phyloP scores from a whole-genome alignment of 2,888 invertebrate species.

The Ormyrus thymus region DNA sequence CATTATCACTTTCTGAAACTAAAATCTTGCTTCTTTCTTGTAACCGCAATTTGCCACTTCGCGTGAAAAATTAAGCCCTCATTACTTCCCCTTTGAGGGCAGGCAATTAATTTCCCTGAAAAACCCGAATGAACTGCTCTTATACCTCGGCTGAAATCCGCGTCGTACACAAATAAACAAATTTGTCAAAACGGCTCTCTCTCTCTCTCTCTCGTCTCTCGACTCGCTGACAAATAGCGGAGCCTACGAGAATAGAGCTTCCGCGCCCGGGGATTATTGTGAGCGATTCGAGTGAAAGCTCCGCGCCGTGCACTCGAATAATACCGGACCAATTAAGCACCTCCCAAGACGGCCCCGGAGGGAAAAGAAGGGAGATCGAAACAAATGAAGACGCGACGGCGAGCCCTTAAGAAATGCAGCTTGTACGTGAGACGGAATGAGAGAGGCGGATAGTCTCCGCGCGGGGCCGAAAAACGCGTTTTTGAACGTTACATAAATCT shows the following conservation, averaged over 20 bases:
- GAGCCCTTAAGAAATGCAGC: constrained; percentile 28
- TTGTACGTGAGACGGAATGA: constrained; percentile 41
- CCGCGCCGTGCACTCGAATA: constrained; percentile 49
- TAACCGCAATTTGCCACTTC: too few relatives aligned
- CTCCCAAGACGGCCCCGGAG: constrained; percentile 10
- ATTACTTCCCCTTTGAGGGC: too few relatives aligned
- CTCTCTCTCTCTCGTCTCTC: too few relatives aligned
- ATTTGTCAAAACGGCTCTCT: background rate
- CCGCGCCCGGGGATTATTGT: background rate
- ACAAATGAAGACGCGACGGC: constrained; percentile 43
- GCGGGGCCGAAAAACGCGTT: background rate
- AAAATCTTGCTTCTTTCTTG: too few relatives aligned
- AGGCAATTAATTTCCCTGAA: too few relatives aligned
- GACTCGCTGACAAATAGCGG: constrained; percentile 39
- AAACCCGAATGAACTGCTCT: too few relatives aligned
- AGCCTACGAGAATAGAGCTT: background rate
- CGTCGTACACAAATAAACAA: background rate
- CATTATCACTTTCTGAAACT: too few relatives aligned
- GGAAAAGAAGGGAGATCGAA: constrained; percentile 27
- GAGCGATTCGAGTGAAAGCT: constrained; percentile 41
- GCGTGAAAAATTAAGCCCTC: too few relatives aligned
- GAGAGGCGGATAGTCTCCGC: constrained; percentile 34
- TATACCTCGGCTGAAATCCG: too few relatives aligned
- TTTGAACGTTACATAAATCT: constrained; percentile 39
- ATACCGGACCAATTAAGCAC: constrained; percentile 46